Evolutionary conservation across 2,797 vertebrate species (phyloP), one percentile per base, ranked within the genome.

Genomic region (Silurus aristotelis): DNA sequence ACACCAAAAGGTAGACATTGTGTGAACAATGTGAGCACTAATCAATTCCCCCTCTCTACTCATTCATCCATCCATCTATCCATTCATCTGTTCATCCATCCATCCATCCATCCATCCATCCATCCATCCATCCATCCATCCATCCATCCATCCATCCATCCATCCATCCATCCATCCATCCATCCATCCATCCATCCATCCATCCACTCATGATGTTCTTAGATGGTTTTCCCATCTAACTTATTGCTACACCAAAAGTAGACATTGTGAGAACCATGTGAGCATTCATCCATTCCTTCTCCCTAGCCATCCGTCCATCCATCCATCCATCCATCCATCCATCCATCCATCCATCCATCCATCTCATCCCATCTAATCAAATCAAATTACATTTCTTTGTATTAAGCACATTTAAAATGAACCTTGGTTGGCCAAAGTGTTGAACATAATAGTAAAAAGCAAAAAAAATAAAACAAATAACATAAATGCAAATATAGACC

Each of bases 11-110:
- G 38, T 38, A 38, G 38, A 38, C 38, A 38, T 38, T 38, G 38
- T 38, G 38, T 38, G 38, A 38, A 38, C 38, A 38, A 38, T 52
- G 25, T 67, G 8, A 31, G 46, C 63, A 52, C n/a, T 27, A 15
- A 13, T 67, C 17, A 17, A 31, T 52, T 66, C 13, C 38, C 63
- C 43, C 67, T 48, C 86, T 22, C 12, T 14, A 22, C 31, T 31
- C 87, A 85, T 88, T 86, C 60, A 89, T 85, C 77, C 15, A 71
- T 81, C 90, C 84, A 70, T 90, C 90, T 58, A 22, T 75, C 87
- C 48, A 48, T 48, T 9, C 48, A 48, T 48, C 48, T 9, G 9
- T 9, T 48, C 84, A 70, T 90, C 90, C 48, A 27, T 75, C 87
- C 8, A 52, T 52, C 1, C 48, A 52, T 52, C 48, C 1, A 1